A percentile compares a stretch with the other conserved stretches of the same genome.
Conservation (phyloP, 2,797 vertebrate genomes). For the Sebastes diaconus region DNA sequence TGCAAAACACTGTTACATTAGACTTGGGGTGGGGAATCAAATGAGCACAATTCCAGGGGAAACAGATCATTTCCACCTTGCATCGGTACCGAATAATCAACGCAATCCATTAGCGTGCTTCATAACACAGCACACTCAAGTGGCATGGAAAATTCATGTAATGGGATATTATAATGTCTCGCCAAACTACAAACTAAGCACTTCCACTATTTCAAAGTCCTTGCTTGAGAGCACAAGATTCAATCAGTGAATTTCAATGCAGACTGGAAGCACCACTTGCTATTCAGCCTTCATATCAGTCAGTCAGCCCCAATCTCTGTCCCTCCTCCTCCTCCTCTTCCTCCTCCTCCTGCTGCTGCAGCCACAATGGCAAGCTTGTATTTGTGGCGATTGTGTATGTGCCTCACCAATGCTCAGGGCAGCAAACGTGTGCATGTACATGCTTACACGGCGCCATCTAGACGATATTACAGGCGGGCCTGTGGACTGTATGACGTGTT, state of each 20-base stretch:
- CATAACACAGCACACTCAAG: slow-evolving; percentile 27
- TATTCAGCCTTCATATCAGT: slow-evolving; percentile 72
- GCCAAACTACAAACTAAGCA: slow-evolving; percentile 57
- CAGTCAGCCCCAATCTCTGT: slow-evolving; percentile 58
- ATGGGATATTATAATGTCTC: slow-evolving; percentile 58
- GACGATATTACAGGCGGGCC: neutral
- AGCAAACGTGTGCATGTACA: neutral
- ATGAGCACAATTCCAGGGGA: slow-evolving; percentile 30
- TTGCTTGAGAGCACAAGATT: slow-evolving; percentile 60
- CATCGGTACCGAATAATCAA: slow-evolving; percentile 46
- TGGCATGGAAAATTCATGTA: slow-evolving; percentile 46
- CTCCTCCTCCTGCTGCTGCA: slow-evolving; percentile 11
- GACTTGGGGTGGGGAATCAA: slow-evolving; percentile 30
- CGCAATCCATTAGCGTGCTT: slow-evolving; percentile 37
- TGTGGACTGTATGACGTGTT: slow-evolving; percentile 18
- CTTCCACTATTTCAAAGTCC: slow-evolving; percentile 55
- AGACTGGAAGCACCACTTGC: slow-evolving; percentile 48
- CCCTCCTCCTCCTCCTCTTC: slow-evolving; percentile 23
- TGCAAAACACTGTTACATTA: slow-evolving; percentile 16
- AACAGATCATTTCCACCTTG: slow-evolving; percentile 47
- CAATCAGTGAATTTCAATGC: slow-evolving; percentile 66
- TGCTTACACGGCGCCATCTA: neutral
- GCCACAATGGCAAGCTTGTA: slow-evolving; percentile 27
- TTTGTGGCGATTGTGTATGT: slow-evolving; percentile 5
- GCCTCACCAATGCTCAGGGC: neutral